phyloP scores from a whole-genome alignment of 2,797 vertebrate genomes.

The Eidolon dupreanum region DNA sequence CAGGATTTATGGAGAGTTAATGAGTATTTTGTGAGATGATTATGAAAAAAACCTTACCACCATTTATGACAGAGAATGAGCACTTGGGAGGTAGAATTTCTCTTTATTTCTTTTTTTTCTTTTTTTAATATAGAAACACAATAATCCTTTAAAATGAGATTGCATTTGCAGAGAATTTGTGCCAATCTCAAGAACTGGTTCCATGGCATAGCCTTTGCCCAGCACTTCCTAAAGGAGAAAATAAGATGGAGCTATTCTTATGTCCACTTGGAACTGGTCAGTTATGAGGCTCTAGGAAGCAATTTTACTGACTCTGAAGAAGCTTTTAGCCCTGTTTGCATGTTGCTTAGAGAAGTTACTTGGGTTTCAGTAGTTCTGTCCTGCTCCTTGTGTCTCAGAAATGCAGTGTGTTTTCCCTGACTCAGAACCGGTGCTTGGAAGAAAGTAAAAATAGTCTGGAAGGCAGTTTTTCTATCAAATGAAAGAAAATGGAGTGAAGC shows the following conservation, averaged over 20 bases:
- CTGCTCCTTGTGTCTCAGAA: background rate
- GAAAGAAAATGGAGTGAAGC: background rate
- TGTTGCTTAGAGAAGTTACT: background rate
- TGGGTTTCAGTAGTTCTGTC: slow-evolving; percentile 13
- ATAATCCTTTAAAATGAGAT: background rate
- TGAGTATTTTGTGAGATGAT: background rate
- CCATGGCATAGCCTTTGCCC: fast-evolving
- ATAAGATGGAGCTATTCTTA: background rate
- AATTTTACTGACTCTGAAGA: background rate
- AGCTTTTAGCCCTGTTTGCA: background rate
- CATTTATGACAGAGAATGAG: background rate
- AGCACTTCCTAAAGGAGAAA: background rate
- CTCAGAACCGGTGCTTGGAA: slow-evolving; percentile 27
- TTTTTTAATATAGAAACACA: background rate
- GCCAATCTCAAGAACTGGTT: background rate
- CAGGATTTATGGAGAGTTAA: background rate
- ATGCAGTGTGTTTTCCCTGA: background rate
- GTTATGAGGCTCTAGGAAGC: background rate
- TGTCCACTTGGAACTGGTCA: background rate
- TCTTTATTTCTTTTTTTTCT: background rate
- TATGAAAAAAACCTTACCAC: background rate
- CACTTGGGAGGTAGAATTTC: background rate
- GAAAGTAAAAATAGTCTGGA: slow-evolving; percentile 41
- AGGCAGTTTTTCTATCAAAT: slow-evolving; percentile 12
- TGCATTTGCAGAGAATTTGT: background rate